Conservation (phyloP, 2,113 vertebrate genomes). For the Tinamus guttatus region DNA sequence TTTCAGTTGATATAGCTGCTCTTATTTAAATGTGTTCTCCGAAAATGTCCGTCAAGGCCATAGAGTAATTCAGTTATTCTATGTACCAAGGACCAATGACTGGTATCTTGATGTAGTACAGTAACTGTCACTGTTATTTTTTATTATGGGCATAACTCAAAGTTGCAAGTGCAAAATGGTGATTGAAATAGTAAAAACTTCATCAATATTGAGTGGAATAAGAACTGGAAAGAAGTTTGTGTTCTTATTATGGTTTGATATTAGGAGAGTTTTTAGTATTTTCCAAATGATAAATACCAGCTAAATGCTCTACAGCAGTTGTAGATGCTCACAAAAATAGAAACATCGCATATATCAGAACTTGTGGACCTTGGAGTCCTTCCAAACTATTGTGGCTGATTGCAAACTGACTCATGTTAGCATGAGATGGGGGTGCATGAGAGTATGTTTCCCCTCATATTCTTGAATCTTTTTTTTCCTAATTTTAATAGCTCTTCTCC, state of each 20-base stretch:
- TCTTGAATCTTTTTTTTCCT: neutral
- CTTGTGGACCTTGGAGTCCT: neutral
- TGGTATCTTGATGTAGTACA: neutral
- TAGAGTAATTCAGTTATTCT: neutral
- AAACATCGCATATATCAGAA: neutral
- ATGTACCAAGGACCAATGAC: neutral
- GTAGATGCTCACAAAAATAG: neutral
- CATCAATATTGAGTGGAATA: neutral
- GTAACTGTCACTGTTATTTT: neutral
- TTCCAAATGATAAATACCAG: neutral
- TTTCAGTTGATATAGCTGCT: neutral
- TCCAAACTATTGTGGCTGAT: neutral
- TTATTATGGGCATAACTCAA: neutral
- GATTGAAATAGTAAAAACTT: neutral
- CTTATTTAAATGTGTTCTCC: neutral
- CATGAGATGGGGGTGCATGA: fast-evolving
- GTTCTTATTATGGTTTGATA: neutral
- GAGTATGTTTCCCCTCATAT: neutral
- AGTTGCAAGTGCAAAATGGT: neutral
- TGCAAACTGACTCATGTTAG: neutral
- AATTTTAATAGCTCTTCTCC: neutral
- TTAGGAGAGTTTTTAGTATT: neutral
- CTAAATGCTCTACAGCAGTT: neutral
- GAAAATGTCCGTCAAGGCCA: neutral
- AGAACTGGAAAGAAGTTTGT: neutral